A percentile compares a stretch with the other conserved stretches of the same genome.
Conservation (phyloP, 2,888 invertebrate species). For the Drosophila rellima region DNA sequence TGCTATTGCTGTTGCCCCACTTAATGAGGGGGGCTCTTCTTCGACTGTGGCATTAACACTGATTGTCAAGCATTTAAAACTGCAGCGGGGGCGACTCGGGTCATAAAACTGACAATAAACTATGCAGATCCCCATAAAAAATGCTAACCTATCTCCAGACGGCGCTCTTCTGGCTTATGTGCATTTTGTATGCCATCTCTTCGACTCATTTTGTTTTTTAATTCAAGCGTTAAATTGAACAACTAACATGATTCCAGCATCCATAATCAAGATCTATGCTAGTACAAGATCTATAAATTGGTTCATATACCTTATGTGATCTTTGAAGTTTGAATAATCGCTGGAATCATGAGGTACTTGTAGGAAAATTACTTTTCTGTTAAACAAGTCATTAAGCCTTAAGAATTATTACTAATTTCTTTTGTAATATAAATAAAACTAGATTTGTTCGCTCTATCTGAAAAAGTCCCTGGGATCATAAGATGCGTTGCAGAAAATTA, state of each 20-base stretch:
- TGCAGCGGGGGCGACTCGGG: slow-evolving; percentile 58
- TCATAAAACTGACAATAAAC: slow-evolving; percentile 70
- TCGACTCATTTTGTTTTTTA: slow-evolving; percentile 29
- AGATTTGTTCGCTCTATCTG: background rate
- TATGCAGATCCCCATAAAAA: slow-evolving; percentile 53
- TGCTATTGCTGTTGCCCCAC: slow-evolving; percentile 52
- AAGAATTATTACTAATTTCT: background rate
- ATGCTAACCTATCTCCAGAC: slow-evolving; percentile 36
- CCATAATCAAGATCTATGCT: background rate
- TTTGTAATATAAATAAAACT: no score
- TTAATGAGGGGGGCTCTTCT: slow-evolving; percentile 56
- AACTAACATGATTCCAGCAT: slow-evolving; percentile 12
- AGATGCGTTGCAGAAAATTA: background rate
- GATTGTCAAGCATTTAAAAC: slow-evolving; percentile 64
- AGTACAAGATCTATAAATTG: background rate
- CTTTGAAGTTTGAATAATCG: background rate
- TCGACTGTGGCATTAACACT: slow-evolving; percentile 58
- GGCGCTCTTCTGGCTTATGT: slow-evolving; percentile 31
- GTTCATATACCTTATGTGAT: background rate
- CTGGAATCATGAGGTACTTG: background rate
- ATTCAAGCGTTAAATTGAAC: slow-evolving; percentile 59
- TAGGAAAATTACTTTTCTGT: background rate
- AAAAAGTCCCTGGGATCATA: background rate
- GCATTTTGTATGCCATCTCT: slow-evolving; percentile 9
- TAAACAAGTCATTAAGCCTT: background rate